A percentile compares a stretch with the other conserved stretches of the same genome.
phyloP scores from a whole-genome alignment of 2,113 vertebrate genomes.

The Phalacrocorax carbo region DNA sequence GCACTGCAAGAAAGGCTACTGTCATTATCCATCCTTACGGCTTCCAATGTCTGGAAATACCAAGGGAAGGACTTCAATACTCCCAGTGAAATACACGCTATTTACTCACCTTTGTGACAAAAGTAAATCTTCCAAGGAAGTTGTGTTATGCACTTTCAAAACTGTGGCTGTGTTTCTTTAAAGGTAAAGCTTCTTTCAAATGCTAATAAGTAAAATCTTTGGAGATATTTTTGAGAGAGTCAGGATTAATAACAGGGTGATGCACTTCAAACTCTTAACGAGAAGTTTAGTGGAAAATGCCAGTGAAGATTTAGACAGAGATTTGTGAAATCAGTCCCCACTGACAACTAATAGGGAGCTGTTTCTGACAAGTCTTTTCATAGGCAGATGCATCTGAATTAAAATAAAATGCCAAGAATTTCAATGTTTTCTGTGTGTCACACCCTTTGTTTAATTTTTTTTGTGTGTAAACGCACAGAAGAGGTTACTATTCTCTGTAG shows the following conservation, averaged over 20 bases:
- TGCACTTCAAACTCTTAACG: neutral
- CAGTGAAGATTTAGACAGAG: neutral
- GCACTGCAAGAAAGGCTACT: neutral
- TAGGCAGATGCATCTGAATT: neutral
- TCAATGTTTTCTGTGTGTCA: neutral
- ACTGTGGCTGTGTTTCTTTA: neutral
- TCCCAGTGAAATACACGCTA: neutral
- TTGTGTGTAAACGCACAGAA: neutral
- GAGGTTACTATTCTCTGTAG: neutral
- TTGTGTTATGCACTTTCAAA: neutral
- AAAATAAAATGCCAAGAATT: conserved; percentile 15
- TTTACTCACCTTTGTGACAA: neutral
- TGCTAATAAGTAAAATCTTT: neutral
- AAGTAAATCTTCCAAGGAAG: neutral
- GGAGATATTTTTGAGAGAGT: neutral
- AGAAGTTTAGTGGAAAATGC: neutral
- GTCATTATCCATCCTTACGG: neutral
- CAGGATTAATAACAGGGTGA: neutral
- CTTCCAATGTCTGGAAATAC: neutral
- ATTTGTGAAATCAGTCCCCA: neutral
- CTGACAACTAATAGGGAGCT: neutral
- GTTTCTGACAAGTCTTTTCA: neutral
- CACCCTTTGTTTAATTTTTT: neutral
- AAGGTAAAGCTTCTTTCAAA: conserved; percentile 21
- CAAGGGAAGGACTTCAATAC: neutral